Conservation (phyloP, 2,888 invertebrate species). For the Reticulitermes lucifugus region DNA sequence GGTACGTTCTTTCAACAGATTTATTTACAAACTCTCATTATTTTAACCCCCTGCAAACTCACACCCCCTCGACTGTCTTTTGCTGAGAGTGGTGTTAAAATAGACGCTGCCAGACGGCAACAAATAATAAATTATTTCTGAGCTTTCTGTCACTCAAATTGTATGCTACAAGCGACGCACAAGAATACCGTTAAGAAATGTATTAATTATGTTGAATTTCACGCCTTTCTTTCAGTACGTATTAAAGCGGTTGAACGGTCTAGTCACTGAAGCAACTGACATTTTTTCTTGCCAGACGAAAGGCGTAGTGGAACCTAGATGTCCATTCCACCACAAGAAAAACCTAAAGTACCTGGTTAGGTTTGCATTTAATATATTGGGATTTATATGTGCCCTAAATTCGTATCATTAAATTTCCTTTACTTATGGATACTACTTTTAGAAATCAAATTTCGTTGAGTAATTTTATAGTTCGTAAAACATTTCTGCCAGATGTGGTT, state of each 20-base stretch:
- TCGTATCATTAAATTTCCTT: too few species aligned
- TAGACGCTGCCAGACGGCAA: not conserved
- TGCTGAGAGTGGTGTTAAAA: not conserved
- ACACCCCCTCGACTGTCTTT: not conserved
- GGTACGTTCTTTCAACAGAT: not conserved
- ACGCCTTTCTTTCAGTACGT: conserved; percentile 11
- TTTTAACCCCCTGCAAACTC: not conserved
- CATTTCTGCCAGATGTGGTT: too few species aligned
- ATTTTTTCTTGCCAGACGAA: not conserved
- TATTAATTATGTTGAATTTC: not conserved
- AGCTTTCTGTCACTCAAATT: conserved; percentile 20
- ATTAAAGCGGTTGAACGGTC: conserved; percentile 18
- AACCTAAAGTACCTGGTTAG: too few species aligned
- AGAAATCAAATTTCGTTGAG: too few species aligned
- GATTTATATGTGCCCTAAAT: too few species aligned
- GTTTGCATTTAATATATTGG: too few species aligned
- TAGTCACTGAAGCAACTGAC: conserved; percentile 4
- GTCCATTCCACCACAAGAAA: too few species aligned
- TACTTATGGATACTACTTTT: too few species aligned
- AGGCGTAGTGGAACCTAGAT: too few species aligned
- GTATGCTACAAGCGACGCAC: not conserved
- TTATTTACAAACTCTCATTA: not conserved
- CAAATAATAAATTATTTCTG: conserved; percentile 28
- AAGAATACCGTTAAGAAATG: not conserved
- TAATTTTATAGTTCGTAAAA: too few species aligned